Base-by-base conservation (phyloP, 2,797 vertebrate species). In the Decapterus maruadsi region DNA sequence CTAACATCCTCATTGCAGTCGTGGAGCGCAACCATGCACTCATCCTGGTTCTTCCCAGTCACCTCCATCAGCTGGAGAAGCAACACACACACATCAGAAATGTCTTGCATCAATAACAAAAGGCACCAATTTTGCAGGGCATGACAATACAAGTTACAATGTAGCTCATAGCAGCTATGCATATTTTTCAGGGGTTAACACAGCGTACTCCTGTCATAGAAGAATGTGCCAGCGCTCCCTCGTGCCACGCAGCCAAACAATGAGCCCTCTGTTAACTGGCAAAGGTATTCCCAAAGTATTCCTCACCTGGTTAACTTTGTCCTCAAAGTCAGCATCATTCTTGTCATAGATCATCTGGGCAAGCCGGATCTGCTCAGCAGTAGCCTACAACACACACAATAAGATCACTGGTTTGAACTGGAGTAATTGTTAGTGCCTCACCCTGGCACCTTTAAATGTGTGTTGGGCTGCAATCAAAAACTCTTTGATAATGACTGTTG, bases 341-440 rank as follows among this genome's bases (percentile, higher is more conserved):
- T 98, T 98, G 94, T 99, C 97, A 3, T 97, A 98, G 93, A 99
- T 99, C 96, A 99, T 96, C 90, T 99, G 97, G 87, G 97, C 97
- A 2, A 99, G 97, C 75, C 97, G 96, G 87, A 99, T 99, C 89
- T 99, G 98, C 94, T 99, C 98, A 77, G 97, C 98, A 92, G 98
- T 99, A 90, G 97, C 98, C 98, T 99, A 81, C 10, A 82, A 66
- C 22, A 68, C 13, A 63, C 22, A 78, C 4, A 68, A 56, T n/a
- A 36, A 62, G 9, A 65, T 6, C 29, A 57, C 17, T 17, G 12
- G 8, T 13, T 68, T 16, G 34, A 45, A 54, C 14, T 22, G 6
- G 9, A 69, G 19, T n/a, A 40, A 59, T 8, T 14, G 16, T 65
- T 36, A 31, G 36, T 51, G 22, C 5, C n/a, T 45, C 12, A 14